These are phyloP conservation scores for Thecophora atra DNA, from an alignment of 2,888 invertebrate species.

Conservation along the genomic window DNA sequence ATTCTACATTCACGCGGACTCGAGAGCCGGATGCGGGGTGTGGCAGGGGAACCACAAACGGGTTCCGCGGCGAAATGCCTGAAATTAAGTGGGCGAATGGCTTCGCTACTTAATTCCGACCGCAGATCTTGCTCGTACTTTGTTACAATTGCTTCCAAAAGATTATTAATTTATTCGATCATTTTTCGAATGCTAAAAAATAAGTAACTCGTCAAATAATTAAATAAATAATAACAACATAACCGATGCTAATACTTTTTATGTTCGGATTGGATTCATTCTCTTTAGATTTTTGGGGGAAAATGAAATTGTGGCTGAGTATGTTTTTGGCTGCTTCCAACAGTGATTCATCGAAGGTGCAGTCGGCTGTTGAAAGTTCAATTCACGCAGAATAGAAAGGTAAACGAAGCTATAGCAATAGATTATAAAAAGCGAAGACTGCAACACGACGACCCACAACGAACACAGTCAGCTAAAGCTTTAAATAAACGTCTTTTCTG, in stretches of 20 bases:
- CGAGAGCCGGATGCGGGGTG: background rate
- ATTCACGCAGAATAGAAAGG: background rate
- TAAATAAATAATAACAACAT: no score
- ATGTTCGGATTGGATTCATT: no score
- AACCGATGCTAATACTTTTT: no score
- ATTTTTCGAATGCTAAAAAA: no score
- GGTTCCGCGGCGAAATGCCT: slow-evolving; percentile 10
- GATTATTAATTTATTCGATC: no score
- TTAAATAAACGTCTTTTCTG: background rate
- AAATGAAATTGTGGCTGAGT: no score
- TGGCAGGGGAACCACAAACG: background rate
- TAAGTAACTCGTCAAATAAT: no score
- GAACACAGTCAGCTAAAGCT: background rate
- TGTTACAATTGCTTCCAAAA: no score
- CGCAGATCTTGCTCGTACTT: background rate
- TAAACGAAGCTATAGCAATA: background rate
- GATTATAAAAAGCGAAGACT: background rate
- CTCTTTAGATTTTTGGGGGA: no score
- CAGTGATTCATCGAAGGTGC: slow-evolving; percentile 20
- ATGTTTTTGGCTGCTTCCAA: background rate
- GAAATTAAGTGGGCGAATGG: slow-evolving; percentile 16
- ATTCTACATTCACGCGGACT: no score
- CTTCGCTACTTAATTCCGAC: background rate
- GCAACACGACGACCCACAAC: background rate
- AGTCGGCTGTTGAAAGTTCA: background rate